Evolutionary conservation across 1,140 invertebrate genomes (phyloP).

Genomic region (Diorhabda carinulata): DNA sequence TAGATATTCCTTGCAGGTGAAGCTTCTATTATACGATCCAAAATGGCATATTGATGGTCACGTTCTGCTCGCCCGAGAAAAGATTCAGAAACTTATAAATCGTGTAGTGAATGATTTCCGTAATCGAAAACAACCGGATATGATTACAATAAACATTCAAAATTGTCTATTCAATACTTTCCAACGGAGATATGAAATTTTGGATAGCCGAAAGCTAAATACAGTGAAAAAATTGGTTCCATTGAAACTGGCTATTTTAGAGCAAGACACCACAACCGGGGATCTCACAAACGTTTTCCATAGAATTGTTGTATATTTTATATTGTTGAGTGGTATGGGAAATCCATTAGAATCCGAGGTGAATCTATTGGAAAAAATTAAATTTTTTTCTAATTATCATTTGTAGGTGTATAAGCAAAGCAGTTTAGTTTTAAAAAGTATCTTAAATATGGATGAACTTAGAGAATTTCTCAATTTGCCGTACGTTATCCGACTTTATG

Average conservation of each 20-base stretch:
- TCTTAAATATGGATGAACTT: slow-evolving; percentile 19
- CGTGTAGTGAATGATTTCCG: slow-evolving; percentile 46
- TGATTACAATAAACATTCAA: slow-evolving; percentile 62
- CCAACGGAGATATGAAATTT: not conserved
- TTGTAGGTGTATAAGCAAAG: slow-evolving; percentile 19
- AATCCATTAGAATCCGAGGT: slow-evolving; percentile 18
- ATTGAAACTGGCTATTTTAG: not conserved
- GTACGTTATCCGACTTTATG: slow-evolving; percentile 16
- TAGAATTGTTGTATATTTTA: slow-evolving; percentile 15
- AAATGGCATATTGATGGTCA: slow-evolving; percentile 49
- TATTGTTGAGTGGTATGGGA: slow-evolving; percentile 20
- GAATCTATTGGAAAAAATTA: not conserved
- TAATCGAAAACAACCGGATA: slow-evolving; percentile 42
- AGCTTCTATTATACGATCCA: slow-evolving; percentile 51
- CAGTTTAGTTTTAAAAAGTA: slow-evolving; percentile 15
- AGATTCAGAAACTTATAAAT: slow-evolving; percentile 50
- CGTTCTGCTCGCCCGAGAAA: slow-evolving; percentile 46
- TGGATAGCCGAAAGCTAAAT: not conserved
- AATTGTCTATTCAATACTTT: slow-evolving; percentile 54
- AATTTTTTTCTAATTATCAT: not conserved
- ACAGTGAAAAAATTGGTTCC: not conserved
- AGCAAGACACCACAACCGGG: not conserved
- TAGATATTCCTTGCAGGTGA: slow-evolving; percentile 37
- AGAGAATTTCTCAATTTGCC: slow-evolving; percentile 15
- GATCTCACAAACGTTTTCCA: not conserved